These are phyloP conservation scores for Pogonocherus hispidulus DNA, from an alignment of 2,888 invertebrate species.

Conservation along the genomic window DNA sequence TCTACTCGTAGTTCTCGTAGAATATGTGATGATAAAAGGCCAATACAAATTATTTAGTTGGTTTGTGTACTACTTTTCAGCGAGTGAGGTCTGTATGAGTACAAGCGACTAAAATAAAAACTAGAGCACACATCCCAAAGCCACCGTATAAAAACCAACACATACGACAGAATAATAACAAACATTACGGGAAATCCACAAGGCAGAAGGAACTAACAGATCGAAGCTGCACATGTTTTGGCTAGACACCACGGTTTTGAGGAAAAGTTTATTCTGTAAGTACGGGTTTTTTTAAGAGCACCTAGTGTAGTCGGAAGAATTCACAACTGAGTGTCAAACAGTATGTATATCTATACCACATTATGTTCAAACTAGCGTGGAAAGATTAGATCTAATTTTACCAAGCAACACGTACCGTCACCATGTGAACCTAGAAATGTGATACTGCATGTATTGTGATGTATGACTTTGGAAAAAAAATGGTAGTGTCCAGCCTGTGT, in stretches of 20 bases:
- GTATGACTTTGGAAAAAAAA: conserved; percentile 36
- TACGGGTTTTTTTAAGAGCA: too few species aligned
- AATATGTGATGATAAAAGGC: conserved; percentile 1
- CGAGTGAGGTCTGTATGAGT: conserved; percentile 31
- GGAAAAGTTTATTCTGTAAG: not conserved
- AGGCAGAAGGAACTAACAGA: conserved; percentile 57
- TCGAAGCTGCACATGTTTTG: conserved; percentile 34
- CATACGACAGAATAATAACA: conserved; percentile 58
- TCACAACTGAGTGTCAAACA: not conserved
- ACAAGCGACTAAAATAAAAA: conserved; percentile 50
- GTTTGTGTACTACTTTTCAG: conserved; percentile 28
- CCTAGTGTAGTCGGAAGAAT: not conserved
- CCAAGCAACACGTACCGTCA: conserved; percentile 28
- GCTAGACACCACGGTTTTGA: conserved; percentile 35
- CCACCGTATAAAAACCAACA: conserved; percentile 62
- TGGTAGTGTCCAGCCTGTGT: conserved; percentile 36
- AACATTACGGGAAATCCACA: conserved; percentile 59
- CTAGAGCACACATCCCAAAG: conserved; percentile 61
- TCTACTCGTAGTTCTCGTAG: too few species aligned
- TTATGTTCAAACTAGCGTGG: too few species aligned
- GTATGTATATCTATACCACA: too few species aligned
- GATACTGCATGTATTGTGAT: not conserved
- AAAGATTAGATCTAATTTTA: not conserved
- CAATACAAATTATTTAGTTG: conserved; percentile 30
- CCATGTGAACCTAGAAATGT: conserved; percentile 14